A percentile compares a stretch with the other conserved stretches of the same genome.
phyloP scores from a whole-genome alignment of 2,113 vertebrate species.

The Hippocampus comes region DNA sequence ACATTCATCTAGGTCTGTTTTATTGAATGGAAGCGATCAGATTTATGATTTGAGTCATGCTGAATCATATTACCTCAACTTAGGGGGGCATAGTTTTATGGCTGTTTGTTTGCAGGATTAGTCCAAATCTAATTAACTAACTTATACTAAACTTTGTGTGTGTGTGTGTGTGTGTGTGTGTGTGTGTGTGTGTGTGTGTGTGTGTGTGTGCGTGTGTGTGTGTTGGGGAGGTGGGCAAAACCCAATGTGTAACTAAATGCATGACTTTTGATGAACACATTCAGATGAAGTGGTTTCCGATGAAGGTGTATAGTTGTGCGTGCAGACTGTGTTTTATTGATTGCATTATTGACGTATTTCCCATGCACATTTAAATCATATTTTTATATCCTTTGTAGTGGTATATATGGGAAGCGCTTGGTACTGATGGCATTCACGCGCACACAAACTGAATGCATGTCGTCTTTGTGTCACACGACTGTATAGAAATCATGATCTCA shows the following conservation, averaged over 20 bases:
- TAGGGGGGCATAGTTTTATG: slow-evolving; percentile 1
- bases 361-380: not conserved
- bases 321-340: not conserved
- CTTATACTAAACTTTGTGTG: not conserved
- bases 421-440: not conserved
- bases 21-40: not conserved
- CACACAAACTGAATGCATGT: not conserved
- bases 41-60: not conserved
- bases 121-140: not conserved
- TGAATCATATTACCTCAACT: not conserved
- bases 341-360: not conserved
- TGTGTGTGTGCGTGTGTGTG: too few relatives aligned
- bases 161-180: too few relatives aligned
- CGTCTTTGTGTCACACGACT: not conserved
- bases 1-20: not conserved
- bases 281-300: not conserved
- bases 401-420: not conserved
- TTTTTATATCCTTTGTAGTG: not conserved
- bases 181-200: too few relatives aligned
- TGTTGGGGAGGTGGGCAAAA: not conserved
- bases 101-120: not conserved
- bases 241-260: not conserved
- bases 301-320: not conserved
- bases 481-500: not conserved
- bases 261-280: too few relatives aligned